Base-by-base conservation (phyloP, 2,113 vertebrate genomes). In the Hippopotamus amphibius region DNA sequence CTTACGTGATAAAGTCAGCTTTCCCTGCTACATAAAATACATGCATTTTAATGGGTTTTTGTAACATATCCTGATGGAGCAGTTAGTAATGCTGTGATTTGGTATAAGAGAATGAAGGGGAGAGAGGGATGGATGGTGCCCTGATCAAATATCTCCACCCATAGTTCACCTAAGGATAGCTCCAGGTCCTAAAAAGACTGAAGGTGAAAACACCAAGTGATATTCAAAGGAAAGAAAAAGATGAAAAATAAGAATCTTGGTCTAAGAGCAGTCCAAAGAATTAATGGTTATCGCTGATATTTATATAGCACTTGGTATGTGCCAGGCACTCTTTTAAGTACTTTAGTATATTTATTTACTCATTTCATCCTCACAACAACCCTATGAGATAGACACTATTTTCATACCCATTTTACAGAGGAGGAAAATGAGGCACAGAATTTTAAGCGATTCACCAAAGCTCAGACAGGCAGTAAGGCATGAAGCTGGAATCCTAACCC, bases 221-320 rank as follows among this genome's bases (percentile, higher is more conserved):
- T 83, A 83, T 9, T 46, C 59, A 94, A 88, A 76, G 2, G 33
- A 88, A 95, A 88, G 21, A 77, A 85, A 80, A 86, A 90, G n/a
- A 68, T 16, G 13, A 90, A 72, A 88, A 88, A 46, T 24, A 68
- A 91, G 79, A 89, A 87, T 3, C 57, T 76, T 68, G 28, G 48
- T 81, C 93, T 68, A 82, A 81, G 48, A 82, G 43, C 48, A 95
- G 28, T 53, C 26, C 24, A 86, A 97, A 79, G 65, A 71, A 66
- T 19, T 68, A 66, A 74, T 17, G 7, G 37, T 79, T 41, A 82
- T n/a, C 17, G 15, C 46, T 71, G 55, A 69, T 43, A 82, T 92
- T 61, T 90, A 66, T 4, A 65, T 4, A 30, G 37, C n/a, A 97
- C 26, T 50, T 72, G 33, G 14, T 63, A 30, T 8, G 26, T 0